Evolutionary conservation across 2,888 invertebrate species (phyloP), one percentile per base, ranked within the genome.

Genomic region (Drosophila imparisetae): DNA sequence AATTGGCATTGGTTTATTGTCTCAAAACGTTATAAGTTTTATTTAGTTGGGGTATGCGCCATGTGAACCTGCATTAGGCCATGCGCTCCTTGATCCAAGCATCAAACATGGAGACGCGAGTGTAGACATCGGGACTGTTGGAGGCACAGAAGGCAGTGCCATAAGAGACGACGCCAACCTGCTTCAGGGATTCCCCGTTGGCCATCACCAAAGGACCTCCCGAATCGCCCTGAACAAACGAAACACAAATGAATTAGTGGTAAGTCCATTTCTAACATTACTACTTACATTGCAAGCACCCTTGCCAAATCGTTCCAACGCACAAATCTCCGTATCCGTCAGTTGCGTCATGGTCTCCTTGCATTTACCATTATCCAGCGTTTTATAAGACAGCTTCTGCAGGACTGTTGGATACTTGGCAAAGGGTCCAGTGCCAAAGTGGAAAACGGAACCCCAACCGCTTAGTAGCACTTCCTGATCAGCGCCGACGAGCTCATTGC

Each of bases 141-240:
- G 90, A 89, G 13, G 92, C 91, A 60, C 92, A 92, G 45, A 92
- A 88, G 0, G 92, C 85, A 0, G 92, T 92, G n/a, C 93, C 93
- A 68, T 93, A 93, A 0, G 93, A 93, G 3, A 93, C 93, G 0
- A 93, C 82, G 38, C 93, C 93, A 10, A 93, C 92, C 72, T 92
- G 92, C 15, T 89, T 89, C 0, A 85, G 73, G 2, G 87, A 78
- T 2, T 92, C 91, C 4, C 87, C 90, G 21, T 78, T 90, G 2
- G 58, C 59, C 91, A 92, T 91, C 0, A 92, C 92, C 72, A 93
- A 74, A 18, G 93, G 93, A 29, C 93, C 93, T 21, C 93, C 93
- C 40, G 93, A 93, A 70, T 93, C 93, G 49, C 93, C 93, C 93
- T 93, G 5, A 8, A 45, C 10, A 27, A 2, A 18, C 13, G n/a